Evolutionary conservation across 1,140 invertebrate genomes (phyloP).

Genomic region (Akabosia matsudoensis): DNA sequence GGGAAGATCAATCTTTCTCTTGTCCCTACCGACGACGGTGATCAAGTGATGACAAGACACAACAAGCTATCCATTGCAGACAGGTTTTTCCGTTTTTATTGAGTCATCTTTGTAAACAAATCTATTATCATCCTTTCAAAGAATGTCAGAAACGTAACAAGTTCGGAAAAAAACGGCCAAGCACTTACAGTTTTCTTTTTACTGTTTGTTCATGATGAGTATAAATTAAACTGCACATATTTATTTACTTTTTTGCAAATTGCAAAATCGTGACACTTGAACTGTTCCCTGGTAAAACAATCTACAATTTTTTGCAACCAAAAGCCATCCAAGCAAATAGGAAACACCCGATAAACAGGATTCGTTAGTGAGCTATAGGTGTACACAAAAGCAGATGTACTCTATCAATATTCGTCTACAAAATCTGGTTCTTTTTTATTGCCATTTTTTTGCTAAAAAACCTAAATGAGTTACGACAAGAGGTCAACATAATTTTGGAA

Average conservation of each 20-base stretch:
- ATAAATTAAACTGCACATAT: background rate
- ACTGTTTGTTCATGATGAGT: background rate
- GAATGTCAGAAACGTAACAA: too few species aligned
- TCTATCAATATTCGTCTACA: too few species aligned
- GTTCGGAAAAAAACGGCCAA: background rate
- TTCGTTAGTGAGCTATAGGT: too few species aligned
- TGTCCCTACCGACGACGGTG: background rate
- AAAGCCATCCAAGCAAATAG: too few species aligned
- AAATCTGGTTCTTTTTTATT: too few species aligned
- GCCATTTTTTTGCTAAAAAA: too few species aligned
- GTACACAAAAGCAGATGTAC: too few species aligned
- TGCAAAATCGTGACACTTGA: background rate
- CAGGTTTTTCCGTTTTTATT: background rate
- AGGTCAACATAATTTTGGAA: too few species aligned
- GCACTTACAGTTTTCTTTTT: background rate
- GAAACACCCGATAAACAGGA: too few species aligned
- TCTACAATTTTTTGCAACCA: too few species aligned
- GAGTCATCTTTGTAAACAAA: background rate
- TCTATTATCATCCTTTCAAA: background rate
- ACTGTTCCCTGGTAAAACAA: background rate
- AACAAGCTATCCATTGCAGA: background rate
- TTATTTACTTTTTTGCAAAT: background rate
- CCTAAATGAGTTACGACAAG: too few species aligned
- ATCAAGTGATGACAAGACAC: background rate
- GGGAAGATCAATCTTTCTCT: background rate